Evolutionary conservation across 2,888 invertebrate species (phyloP).

Genomic region (Morinoia aosen): DNA sequence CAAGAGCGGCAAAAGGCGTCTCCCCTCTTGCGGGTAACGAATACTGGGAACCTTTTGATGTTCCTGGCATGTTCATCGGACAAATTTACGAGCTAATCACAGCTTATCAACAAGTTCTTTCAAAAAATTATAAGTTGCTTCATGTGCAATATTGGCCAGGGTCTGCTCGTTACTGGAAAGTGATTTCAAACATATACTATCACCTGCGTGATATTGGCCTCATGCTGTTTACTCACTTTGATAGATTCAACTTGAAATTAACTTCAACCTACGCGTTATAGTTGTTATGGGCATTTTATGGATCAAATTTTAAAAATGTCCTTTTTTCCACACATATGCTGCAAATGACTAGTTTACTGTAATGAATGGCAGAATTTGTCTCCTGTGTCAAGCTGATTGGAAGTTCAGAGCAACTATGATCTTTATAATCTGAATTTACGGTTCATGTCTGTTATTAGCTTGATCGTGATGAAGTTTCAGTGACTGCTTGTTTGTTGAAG

Average conservation of each 20-base stretch:
- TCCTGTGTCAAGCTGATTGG: no score
- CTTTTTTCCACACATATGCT: not conserved
- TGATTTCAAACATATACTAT: not conserved
- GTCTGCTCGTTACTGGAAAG: not conserved
- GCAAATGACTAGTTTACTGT: not conserved
- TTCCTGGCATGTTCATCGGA: not conserved
- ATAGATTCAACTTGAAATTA: not conserved
- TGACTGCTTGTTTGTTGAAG: not conserved
- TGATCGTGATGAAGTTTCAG: not conserved
- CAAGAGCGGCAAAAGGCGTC: slow-evolving; percentile 6
- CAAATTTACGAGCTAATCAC: slow-evolving; percentile 18
- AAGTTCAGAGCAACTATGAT: not conserved
- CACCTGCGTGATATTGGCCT: not conserved
- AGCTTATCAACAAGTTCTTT: slow-evolving; percentile 12
- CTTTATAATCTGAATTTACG: not conserved
- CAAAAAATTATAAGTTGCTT: not conserved
- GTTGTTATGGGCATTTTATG: not conserved
- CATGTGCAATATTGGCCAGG: not conserved
- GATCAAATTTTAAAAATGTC: not conserved
- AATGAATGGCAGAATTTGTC: no score
- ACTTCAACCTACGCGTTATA: not conserved
- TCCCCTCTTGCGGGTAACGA: slow-evolving; percentile 4
- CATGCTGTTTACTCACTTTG: not conserved
- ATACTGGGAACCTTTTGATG: slow-evolving; percentile 25
- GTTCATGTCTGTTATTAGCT: not conserved